Percentiles rank a stretch among this genome's conserved stretches.
These are phyloP conservation scores for Octodonta nipae DNA, from an alignment of 2,888 invertebrate genomes.

Conservation along the genomic window DNA sequence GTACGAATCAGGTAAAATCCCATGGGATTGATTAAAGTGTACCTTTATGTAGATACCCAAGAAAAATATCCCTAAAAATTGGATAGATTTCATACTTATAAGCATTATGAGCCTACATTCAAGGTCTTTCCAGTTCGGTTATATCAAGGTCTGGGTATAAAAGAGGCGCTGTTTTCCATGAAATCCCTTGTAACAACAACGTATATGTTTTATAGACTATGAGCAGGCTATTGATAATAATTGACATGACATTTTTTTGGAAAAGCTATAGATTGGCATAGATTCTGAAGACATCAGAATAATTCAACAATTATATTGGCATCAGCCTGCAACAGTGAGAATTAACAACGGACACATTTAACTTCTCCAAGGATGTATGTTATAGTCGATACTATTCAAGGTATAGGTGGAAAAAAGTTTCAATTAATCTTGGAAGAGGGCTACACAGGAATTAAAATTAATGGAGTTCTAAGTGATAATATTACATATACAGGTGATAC, in stretches of 20 bases:
- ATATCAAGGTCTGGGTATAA: neutral
- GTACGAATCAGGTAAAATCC: slow-evolving; percentile 1
- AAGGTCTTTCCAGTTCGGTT: slow-evolving; percentile 1
- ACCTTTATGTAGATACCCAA: no score
- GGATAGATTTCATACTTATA: no score
- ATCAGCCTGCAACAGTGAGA: neutral
- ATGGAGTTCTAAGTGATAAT: neutral
- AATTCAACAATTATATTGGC: slow-evolving; percentile 1
- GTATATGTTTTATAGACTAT: slow-evolving; percentile 1
- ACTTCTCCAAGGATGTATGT: neutral
- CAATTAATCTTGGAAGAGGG: neutral
- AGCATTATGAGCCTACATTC: neutral
- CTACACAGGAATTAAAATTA: neutral
- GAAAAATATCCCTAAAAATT: no score
- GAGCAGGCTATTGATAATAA: neutral
- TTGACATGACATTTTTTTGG: no score
- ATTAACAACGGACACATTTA: neutral
- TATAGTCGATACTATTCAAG: neutral
- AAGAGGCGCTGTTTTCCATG: neutral
- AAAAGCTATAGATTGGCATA: neutral
- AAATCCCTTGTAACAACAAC: neutral
- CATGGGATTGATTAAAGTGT: neutral
- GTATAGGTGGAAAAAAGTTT: neutral
- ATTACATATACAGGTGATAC: neutral
- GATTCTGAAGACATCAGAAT: slow-evolving; percentile 1